phyloP scores from a whole-genome alignment of 1,140 invertebrate species.

The Aphaenogaster floridana region DNA sequence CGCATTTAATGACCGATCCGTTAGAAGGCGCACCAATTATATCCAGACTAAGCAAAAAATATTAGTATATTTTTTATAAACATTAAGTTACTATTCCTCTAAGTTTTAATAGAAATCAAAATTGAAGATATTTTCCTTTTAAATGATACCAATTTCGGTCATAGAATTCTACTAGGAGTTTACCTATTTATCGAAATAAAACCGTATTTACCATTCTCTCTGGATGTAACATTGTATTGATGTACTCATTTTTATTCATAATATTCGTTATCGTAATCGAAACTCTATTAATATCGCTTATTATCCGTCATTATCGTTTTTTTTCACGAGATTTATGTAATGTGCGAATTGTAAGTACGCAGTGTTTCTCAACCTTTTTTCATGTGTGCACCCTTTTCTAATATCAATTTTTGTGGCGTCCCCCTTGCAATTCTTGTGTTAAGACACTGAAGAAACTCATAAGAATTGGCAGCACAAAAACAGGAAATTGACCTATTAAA shows the following conservation, averaged over 20 bases:
- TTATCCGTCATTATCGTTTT: neutral
- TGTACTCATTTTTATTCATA: neutral
- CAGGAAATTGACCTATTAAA: too few relatives aligned
- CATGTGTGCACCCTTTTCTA: too few relatives aligned
- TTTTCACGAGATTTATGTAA: neutral
- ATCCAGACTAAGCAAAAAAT: neutral
- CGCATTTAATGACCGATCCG: slow-evolving; percentile 9
- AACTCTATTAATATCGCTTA: neutral
- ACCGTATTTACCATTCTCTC: neutral
- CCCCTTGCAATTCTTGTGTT: too few relatives aligned
- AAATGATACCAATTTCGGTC: neutral
- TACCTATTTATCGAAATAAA: neutral
- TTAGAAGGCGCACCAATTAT: neutral
- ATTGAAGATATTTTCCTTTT: neutral
- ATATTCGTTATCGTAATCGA: neutral
- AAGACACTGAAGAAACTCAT: too few relatives aligned
- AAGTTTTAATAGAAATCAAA: neutral
- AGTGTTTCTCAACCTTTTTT: too few relatives aligned
- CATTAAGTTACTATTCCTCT: neutral
- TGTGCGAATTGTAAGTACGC: neutral
- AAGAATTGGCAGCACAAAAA: too few relatives aligned
- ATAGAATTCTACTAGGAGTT: neutral
- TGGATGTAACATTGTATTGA: neutral
- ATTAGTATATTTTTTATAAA: neutral
- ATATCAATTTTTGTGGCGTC: too few relatives aligned